These are phyloP conservation scores for Peucedramus taeniatus DNA, from an alignment of 2,113 vertebrate species.

Conservation along the genomic window DNA sequence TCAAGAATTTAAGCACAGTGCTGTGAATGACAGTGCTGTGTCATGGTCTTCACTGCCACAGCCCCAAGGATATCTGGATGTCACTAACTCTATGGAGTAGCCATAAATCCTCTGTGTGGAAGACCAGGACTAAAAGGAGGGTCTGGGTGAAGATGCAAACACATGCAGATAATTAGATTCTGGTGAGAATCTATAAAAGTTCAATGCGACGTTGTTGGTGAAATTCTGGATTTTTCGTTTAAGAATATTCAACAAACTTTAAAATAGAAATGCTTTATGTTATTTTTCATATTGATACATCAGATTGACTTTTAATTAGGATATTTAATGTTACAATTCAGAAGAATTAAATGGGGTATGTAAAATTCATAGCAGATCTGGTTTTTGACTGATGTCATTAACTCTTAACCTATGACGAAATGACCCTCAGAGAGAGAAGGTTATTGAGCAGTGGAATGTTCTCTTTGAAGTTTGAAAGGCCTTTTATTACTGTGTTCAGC, in stretches of 20 bases:
- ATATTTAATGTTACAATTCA: neutral
- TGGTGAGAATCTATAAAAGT: neutral
- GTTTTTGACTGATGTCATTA: neutral
- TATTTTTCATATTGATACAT: neutral
- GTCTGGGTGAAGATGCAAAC: neutral
- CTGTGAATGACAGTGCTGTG: neutral
- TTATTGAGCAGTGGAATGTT: neutral
- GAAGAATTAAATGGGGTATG: neutral
- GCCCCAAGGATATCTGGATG: neutral
- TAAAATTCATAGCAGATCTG: conserved; percentile 5
- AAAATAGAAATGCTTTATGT: neutral
- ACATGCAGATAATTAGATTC: neutral
- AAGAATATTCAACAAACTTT: neutral
- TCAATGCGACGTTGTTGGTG: neutral
- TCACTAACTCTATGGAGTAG: neutral
- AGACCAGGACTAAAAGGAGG: neutral
- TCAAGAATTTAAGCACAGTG: neutral
- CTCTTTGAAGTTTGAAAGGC: conserved; percentile 36
- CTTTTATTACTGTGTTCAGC: conserved; percentile 29
- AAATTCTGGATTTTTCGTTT: neutral
- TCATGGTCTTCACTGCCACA: neutral
- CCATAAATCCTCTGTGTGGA: neutral
- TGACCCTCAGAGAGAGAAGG: conserved; percentile 1
- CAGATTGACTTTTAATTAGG: neutral
- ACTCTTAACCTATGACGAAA: conserved; percentile 14